These are phyloP conservation scores for Callaeas wilsoni DNA, from an alignment of 2,113 vertebrate genomes.

Conservation along the genomic window DNA sequence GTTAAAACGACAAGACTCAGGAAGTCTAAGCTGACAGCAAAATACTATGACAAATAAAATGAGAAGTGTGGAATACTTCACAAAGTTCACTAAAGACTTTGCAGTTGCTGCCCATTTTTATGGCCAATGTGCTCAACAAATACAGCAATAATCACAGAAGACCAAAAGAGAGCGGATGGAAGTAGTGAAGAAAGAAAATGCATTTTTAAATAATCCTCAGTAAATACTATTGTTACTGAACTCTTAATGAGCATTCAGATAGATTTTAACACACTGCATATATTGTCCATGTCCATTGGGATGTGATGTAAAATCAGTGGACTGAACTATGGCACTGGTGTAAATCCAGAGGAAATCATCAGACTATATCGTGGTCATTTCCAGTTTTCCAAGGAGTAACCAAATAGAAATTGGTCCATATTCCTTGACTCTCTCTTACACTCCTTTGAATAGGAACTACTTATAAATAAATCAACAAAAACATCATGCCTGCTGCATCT, in stretches of 20 bases:
- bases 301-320: not conserved
- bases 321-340: not conserved
- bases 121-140: not conserved
- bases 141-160: not conserved
- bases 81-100: not conserved
- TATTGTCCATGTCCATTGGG: not conserved
- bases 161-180: not conserved
- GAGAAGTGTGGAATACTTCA: not conserved
- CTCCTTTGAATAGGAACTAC: not conserved
- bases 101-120: not conserved
- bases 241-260: not conserved
- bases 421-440: not conserved
- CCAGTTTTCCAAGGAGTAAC: not conserved
- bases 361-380: not conserved
- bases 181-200: not conserved
- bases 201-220: not conserved
- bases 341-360: not conserved
- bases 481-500: not conserved
- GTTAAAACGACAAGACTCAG: not conserved
- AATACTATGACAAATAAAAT: not conserved
- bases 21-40: not conserved
- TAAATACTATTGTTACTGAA: not conserved
- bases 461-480: not conserved
- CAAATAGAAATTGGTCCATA: not conserved
- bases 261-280: not conserved